Conservation (phyloP, 2,113 vertebrate species). For the human (Homo sapiens) region DNA sequence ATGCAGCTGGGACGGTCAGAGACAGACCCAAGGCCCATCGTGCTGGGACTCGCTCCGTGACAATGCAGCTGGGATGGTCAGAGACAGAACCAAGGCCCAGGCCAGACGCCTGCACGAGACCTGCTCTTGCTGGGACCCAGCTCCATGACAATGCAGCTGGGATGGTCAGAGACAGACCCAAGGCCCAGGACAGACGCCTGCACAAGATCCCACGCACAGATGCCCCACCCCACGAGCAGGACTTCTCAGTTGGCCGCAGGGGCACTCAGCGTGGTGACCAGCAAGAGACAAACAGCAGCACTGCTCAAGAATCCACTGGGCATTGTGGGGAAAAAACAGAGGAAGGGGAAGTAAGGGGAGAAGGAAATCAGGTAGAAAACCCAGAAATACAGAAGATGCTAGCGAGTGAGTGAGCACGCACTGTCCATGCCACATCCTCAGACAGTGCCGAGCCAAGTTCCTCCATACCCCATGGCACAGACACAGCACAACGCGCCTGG, state of each 20-base stretch:
- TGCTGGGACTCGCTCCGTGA: neutral
- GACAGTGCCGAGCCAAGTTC: neutral
- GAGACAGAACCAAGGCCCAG: too few relatives aligned
- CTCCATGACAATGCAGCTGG: neutral
- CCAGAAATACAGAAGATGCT: neutral
- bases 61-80: too few relatives aligned
- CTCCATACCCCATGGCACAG: neutral
- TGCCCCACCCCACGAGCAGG: neutral
- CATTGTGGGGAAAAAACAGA: rapidly evolving
- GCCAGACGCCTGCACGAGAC: too few relatives aligned
- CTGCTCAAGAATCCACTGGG: neutral
- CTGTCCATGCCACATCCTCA: rapidly evolving
- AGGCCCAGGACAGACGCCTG: too few relatives aligned
- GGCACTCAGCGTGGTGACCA: rapidly evolving
- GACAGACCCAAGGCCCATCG: neutral
- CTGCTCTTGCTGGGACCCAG: neutral
- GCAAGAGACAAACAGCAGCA: neutral
- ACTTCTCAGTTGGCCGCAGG: rapidly evolving
- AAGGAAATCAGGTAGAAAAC: neutral
- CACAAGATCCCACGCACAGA: too few relatives aligned
- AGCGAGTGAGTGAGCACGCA: rapidly evolving
- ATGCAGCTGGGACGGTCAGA: neutral
- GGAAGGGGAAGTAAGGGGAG: neutral
- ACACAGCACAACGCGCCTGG: neutral
- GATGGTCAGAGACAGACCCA: too few relatives aligned